phyloP scores from a whole-genome alignment of 2,113 vertebrate genomes.

The Lycocorax pyrrhopterus region DNA sequence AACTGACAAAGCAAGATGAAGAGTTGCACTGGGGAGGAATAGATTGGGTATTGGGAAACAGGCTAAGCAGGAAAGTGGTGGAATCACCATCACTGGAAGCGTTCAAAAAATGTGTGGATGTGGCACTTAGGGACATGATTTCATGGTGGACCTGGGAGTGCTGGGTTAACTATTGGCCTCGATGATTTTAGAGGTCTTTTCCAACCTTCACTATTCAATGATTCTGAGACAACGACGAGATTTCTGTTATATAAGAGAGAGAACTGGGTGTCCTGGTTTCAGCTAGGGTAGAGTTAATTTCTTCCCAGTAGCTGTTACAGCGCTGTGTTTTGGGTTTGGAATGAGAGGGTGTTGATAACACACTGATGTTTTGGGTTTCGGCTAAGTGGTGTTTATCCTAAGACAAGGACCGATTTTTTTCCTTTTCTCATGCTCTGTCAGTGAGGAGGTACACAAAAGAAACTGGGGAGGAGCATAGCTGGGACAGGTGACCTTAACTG shows the following conservation, averaged over 20 bases:
- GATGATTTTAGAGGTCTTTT: not conserved
- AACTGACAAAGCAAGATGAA: not conserved
- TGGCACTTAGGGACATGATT: not conserved
- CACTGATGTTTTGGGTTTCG: not conserved
- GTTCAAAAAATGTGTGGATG: fast-evolving
- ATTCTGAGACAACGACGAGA: not conserved
- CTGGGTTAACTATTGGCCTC: not conserved
- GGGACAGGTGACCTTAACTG: not conserved
- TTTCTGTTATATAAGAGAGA: not conserved
- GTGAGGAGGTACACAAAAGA: not conserved
- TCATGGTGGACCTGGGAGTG: not conserved
- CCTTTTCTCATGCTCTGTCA: not conserved
- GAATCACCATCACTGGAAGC: fast-evolving
- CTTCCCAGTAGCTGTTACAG: not conserved
- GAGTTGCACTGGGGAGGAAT: not conserved
- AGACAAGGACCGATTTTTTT: not conserved
- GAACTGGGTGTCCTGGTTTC: not conserved
- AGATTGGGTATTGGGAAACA: not conserved
- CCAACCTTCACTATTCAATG: not conserved
- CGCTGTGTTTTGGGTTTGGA: not conserved
- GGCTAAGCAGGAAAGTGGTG: not conserved
- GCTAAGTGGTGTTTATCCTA: not conserved
- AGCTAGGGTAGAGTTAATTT: not conserved
- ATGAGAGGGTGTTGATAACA: not conserved
- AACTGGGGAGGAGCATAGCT: not conserved